Evolutionary conservation across 2,888 invertebrate species (phyloP), one percentile per base, ranked within the genome.

Genomic region (Dioctria linearis): DNA sequence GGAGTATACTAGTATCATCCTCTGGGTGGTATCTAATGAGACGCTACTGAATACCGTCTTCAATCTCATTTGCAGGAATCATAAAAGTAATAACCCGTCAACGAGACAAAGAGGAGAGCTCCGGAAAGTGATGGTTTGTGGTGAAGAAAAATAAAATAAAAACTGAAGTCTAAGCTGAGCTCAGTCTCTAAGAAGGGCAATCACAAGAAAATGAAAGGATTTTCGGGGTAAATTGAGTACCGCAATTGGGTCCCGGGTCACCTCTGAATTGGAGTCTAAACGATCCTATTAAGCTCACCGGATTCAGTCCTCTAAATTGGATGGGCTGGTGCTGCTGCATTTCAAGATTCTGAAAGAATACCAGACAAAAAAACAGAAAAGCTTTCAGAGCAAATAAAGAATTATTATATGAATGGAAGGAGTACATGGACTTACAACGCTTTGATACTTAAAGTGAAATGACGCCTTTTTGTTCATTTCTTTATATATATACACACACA

Each of bases 71-170:
- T 71, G 37, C 39, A 51, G 39, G 46, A 67, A 71, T 71, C 71
- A 25, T 71, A 71, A 71, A 71, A 71, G 51, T 71, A 71, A 71
- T 71, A 71, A 71, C 71, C 71, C 71, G 71, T 71, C 71, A 71
- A 39, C 13, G 8, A 8, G 8, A 8, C 13, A n/a, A 57, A 63
- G 13, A n/a, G 54, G 13, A n/a, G 54, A 3, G 39, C 25, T 25
- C 25, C 11, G 46, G 69, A n/a, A n/a, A 39, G 37, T 46, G 71
- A 39, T 11, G 71, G 11, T n/a, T 42, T 42, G n/a, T 46, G 43
- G n/a, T 46, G 43, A 67, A 67, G 65, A 65, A 65, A 65, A 65
- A 65, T 9, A 3, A 9, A 8, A 9, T 3, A 65, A 40, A 40
- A 39, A 65, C n/a, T 25, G n/a, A 49, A 37, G 13, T 46, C 37